Evolutionary conservation across 37 sponge, comb jelly and placozoan genomes (phyloP).

Genomic region (Oopsacas minuta): DNA sequence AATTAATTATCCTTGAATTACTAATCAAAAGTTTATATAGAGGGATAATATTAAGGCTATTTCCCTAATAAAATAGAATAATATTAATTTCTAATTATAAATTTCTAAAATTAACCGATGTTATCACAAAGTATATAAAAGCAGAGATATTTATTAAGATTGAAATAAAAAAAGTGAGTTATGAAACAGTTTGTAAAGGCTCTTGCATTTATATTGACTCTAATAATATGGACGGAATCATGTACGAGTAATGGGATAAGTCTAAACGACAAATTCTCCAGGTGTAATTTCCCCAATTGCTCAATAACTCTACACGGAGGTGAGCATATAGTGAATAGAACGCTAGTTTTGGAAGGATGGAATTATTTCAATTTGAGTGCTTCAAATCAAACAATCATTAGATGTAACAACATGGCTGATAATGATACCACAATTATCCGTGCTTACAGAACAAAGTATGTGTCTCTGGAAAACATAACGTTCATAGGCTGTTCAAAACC

Average conservation of each 20-base stretch:
- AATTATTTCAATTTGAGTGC: neutral
- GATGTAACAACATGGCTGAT: neutral
- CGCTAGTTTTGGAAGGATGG: neutral
- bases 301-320: neutral
- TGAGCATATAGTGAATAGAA: neutral
- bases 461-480: neutral
- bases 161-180: too few species aligned
- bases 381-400: neutral
- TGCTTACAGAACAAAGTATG: neutral
- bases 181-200: too few species aligned
- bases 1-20: too few species aligned
- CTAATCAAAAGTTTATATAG: too few species aligned
- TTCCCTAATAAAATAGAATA: too few species aligned
- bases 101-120: too few species aligned
- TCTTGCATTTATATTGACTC: neutral
- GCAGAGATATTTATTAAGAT: too few species aligned
- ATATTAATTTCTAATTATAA: too few species aligned
- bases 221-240: neutral
- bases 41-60: too few species aligned
- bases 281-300: neutral
- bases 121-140: too few species aligned
- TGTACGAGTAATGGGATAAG: neutral
- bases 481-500: neutral
- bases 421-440: neutral
- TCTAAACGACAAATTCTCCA: neutral